Conservation (phyloP, 2,888 invertebrate genomes). For the Amphiduros pacificus region DNA sequence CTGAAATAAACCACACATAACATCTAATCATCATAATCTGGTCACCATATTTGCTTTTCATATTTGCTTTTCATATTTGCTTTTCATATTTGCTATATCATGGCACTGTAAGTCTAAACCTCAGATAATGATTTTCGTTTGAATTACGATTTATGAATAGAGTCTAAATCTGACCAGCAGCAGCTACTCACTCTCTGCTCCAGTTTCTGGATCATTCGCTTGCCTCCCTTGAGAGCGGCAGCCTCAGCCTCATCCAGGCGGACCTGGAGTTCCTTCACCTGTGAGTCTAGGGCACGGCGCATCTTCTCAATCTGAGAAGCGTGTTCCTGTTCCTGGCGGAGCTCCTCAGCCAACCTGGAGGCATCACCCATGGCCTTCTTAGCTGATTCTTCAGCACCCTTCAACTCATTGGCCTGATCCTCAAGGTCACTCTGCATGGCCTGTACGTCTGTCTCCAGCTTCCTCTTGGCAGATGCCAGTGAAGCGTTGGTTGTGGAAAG, state of each 20-base stretch:
- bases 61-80: no score
- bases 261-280: slow-evolving; percentile 95
- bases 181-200: slow-evolving; percentile 72
- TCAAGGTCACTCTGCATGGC: slow-evolving; percentile 94
- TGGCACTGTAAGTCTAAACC: no score
- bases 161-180: no score
- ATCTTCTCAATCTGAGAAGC: slow-evolving; percentile 97
- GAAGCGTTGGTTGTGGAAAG: slow-evolving; percentile 91
- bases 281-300: slow-evolving; percentile 95
- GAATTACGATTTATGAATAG: no score
- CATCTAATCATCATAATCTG: no score
- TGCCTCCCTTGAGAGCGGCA: slow-evolving; percentile 97
- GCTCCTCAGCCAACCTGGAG: slow-evolving; percentile 96
- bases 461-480: slow-evolving; percentile 96
- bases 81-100: no score
- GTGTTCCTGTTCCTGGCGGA: slow-evolving; percentile 99
- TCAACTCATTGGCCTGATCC: slow-evolving; percentile 97
- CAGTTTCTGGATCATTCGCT: slow-evolving; percentile 97
- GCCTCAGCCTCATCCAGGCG: slow-evolving; percentile 96
- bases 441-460: slow-evolving; percentile 97
- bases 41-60: no score
- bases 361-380: slow-evolving; percentile 71
- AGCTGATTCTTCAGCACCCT: slow-evolving; percentile 87
- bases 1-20: no score
- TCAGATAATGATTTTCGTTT: no score